Evolutionary conservation across 2,797 vertebrate species (phyloP), one percentile per base, ranked within the genome.

Genomic region (Salarias fasciatus): DNA sequence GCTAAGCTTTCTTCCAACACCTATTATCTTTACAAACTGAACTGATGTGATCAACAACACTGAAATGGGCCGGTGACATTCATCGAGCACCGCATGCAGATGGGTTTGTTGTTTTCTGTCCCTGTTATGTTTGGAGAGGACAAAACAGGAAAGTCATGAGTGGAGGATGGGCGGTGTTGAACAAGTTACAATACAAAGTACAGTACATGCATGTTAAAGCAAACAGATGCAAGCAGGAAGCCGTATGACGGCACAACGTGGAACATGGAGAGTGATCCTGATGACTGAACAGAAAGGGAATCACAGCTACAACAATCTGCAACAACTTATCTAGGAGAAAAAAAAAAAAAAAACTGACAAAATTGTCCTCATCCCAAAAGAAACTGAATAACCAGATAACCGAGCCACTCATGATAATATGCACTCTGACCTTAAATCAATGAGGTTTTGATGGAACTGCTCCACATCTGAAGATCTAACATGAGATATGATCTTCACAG

Each of bases 401-500:
- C 35, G 10, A 55, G 10, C 15, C 5, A 1, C 48, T 60, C 9
- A 3, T 24, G 18, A 24, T 2, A n/a, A 38, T 44, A 54, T 56
- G 14, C 28, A 12, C 29, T 58, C 75, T 46, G 40, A 13, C 45
- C 49, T 31, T 18, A n/a, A 13, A 11, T 40, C 5, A 35, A 47
- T 53, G 31, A 13, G 5, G 53, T 77, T 57, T 61, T 38, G 35
- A 67, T 85, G 53, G 64, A 56, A 74, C 55, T 70, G 51, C 60
- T 72, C 63, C 53, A 79, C 61, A 61, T 56, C 67, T 58, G 63
- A 59, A 69, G 44, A 62, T 65, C 24, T 46, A 70, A 67, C 28
- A 82, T 82, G 87, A 86, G 70, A 82, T 65, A 59, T 80, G 77
- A 80, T 77, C 82, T 73, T 63, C 85, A 88, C 80, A 88, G 62